Percentiles rank a stretch among this genome's conserved stretches.
Evolutionary conservation across 2,113 vertebrate species (phyloP).

Genomic region (Eidolon helvum): DNA sequence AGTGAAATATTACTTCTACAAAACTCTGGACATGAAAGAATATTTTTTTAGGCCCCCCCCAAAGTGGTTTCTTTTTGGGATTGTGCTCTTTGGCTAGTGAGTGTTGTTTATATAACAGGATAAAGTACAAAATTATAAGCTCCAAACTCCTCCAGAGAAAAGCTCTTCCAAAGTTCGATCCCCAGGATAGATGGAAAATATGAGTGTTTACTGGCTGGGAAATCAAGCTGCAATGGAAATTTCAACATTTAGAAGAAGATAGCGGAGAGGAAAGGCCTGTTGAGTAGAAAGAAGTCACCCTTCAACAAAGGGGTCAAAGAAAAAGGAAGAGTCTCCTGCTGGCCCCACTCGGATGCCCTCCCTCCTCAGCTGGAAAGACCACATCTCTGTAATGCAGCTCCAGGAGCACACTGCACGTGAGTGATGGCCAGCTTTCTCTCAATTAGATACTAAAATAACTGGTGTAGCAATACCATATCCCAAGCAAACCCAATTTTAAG

Average conservation of each 20-base stretch:
- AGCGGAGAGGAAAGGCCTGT: slow-evolving; percentile 63
- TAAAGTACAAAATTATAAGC: slow-evolving; percentile 75
- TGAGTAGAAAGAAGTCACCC: slow-evolving; percentile 38
- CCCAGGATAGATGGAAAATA: slow-evolving; percentile 73
- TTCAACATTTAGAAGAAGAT: slow-evolving; percentile 60
- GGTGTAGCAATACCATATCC: background rate
- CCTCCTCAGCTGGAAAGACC: background rate
- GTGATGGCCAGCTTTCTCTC: background rate
- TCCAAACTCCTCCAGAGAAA: slow-evolving; percentile 67
- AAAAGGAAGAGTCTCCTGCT: slow-evolving; percentile 38
- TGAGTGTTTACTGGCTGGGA: slow-evolving; percentile 58
- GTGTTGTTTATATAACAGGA: slow-evolving; percentile 70
- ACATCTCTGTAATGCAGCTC: background rate
- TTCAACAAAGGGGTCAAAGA: slow-evolving; percentile 4
- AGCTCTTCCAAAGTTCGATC: slow-evolving; percentile 74
- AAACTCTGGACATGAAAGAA: background rate
- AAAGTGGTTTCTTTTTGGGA: slow-evolving; percentile 56
- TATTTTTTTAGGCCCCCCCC: background rate
- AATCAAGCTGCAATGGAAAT: slow-evolving; percentile 61
- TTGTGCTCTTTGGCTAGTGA: slow-evolving; percentile 68
- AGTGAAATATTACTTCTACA: background rate
- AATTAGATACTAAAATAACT: background rate
- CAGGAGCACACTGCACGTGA: background rate
- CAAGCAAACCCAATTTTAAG: background rate
- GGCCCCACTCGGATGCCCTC: slow-evolving; percentile 8